phyloP scores from a whole-genome alignment of 2,888 invertebrate species.

The Leptopterna dolabrata region DNA sequence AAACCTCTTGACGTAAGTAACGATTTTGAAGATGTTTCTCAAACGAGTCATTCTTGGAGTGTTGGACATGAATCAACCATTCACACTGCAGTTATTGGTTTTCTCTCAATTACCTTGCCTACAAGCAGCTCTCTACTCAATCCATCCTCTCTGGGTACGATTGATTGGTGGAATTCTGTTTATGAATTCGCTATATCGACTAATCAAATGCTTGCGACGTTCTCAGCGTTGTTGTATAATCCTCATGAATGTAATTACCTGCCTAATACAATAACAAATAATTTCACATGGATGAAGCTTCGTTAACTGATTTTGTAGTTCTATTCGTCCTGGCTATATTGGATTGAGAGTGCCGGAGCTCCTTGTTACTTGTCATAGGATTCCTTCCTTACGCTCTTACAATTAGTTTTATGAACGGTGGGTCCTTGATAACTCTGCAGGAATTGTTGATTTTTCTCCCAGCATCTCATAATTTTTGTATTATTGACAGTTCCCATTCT shows the following conservation, averaged over 20 bases:
- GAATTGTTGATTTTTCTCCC: conserved; percentile 32
- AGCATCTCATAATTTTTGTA: no score
- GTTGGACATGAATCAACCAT: not conserved
- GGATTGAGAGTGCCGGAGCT: conserved; percentile 44
- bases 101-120: not conserved
- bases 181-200: not conserved
- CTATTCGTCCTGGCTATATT: not conserved
- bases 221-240: not conserved
- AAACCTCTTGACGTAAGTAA: conserved; percentile 95
- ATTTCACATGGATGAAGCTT: no score
- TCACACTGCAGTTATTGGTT: not conserved
- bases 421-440: conserved; percentile 39
- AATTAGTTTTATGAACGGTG: not conserved
- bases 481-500: not conserved
- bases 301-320: no score
- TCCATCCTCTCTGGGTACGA: not conserved
- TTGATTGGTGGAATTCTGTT: not conserved
- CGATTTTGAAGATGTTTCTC: not conserved
- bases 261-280: no score
- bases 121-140: not conserved
- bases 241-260: not conserved
- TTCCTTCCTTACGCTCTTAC: not conserved
- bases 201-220: not conserved
- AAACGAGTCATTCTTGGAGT: not conserved
- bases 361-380: not conserved